Percentiles rank a stretch among this genome's conserved stretches.
Conservation (phyloP, 1,140 invertebrate species). For the Elymnias hypermnestra region DNA sequence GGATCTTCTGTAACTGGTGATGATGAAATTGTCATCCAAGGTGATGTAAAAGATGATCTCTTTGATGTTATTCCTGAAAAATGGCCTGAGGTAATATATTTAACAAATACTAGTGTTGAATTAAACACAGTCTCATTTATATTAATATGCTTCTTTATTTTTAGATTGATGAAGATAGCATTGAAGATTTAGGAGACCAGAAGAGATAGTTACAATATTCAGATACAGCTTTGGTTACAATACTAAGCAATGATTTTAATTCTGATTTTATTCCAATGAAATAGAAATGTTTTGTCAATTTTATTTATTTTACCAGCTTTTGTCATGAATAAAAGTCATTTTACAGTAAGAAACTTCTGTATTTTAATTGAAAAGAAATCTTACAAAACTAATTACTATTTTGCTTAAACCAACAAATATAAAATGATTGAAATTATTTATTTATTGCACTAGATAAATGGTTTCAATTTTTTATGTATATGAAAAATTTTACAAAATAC, state of each 20-base stretch:
- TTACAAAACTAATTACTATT: too few species aligned
- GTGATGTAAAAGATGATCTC: conserved; percentile 97
- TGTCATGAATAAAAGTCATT: conserved; percentile 28
- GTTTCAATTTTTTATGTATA: too few species aligned
- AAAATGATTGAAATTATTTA: too few species aligned
- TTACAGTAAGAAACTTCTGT: not conserved
- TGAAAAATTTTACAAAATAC: too few species aligned
- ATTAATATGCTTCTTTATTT: too few species aligned
- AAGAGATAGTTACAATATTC: conserved; percentile 75
- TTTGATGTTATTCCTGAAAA: conserved; percentile 99
- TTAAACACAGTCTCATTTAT: too few species aligned
- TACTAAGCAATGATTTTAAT: conserved; percentile 8
- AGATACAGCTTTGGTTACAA: conserved; percentile 8
- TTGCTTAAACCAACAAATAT: too few species aligned
- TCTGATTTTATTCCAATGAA: conserved; percentile 18
- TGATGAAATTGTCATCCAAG: conserved; percentile 99
- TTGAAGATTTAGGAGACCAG: conserved; percentile 84
- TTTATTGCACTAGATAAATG: too few species aligned
- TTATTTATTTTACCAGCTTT: conserved; percentile 37
- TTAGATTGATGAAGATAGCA: conserved; percentile 83
- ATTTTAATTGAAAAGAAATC: too few species aligned
- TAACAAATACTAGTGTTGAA: not conserved
- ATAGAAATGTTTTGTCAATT: conserved; percentile 14
- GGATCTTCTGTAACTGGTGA: conserved; percentile 98
- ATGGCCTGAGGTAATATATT: conserved; percentile 88